These are phyloP conservation scores for Saturnia japonica DNA, from an alignment of 2,888 invertebrate species.

Conservation along the genomic window DNA sequence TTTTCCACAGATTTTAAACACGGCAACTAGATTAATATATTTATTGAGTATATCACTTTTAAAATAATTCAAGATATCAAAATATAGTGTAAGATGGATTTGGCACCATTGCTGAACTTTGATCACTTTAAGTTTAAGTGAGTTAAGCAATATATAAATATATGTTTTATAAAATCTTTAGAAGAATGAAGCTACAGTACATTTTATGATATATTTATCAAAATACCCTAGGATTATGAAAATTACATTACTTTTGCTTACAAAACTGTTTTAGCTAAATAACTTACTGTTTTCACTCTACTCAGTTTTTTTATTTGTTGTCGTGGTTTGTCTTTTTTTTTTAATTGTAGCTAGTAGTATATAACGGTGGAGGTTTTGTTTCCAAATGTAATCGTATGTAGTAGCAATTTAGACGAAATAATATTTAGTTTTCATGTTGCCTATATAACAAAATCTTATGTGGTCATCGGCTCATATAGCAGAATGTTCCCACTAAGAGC, in stretches of 20 bases:
- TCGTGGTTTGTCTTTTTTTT: no score
- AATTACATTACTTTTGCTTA: neutral
- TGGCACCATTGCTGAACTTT: neutral
- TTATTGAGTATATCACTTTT: no score
- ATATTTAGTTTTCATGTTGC: neutral
- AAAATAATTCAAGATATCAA: neutral
- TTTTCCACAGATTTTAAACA: neutral
- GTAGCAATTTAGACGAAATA: neutral
- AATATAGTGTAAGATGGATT: no score
- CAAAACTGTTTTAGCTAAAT: neutral
- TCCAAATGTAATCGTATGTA: neutral
- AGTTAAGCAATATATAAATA: neutral
- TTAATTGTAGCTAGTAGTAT: neutral
- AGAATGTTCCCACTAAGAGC: neutral
- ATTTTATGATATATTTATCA: neutral
- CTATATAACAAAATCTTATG: conserved; percentile 13
- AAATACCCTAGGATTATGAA: neutral
- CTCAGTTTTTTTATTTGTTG: neutral
- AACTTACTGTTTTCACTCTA: neutral
- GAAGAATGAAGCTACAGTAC: neutral
- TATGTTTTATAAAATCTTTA: neutral
- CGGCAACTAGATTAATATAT: neutral
- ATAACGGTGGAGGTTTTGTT: neutral
- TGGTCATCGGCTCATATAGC: conserved; percentile 22
- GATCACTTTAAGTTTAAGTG: neutral